Evolutionary conservation across 2,888 invertebrate species (phyloP).

Genomic region (Agonopterix heracliana): DNA sequence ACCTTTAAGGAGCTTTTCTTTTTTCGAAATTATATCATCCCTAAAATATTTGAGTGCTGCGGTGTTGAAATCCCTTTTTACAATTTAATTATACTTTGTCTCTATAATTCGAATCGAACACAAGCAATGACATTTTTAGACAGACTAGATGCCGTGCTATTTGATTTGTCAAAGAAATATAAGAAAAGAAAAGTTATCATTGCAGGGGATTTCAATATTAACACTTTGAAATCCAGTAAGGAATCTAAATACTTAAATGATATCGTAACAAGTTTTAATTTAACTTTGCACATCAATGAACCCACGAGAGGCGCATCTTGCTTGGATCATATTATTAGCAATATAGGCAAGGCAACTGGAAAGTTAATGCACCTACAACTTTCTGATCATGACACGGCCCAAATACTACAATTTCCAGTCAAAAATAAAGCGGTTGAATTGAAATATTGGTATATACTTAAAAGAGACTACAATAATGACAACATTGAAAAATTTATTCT

Average conservation of each 20-base stretch:
- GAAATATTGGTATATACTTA: background rate
- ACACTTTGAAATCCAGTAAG: background rate
- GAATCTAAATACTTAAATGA: background rate
- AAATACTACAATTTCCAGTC: background rate
- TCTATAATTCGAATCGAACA: no score
- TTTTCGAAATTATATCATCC: no score
- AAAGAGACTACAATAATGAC: conserved; percentile 1
- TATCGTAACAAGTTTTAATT: background rate
- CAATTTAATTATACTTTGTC: no score
- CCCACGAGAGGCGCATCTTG: no score
- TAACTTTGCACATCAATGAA: background rate
- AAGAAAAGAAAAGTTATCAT: no score
- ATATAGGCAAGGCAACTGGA: background rate
- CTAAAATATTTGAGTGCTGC: no score
- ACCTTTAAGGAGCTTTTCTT: no score
- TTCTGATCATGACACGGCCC: conserved; percentile 4
- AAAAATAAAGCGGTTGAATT: background rate
- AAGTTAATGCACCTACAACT: background rate
- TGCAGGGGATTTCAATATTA: no score
- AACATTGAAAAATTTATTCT: conserved; percentile 2
- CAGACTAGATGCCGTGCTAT: conserved; percentile 8
- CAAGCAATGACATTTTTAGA: no score
- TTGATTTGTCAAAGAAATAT: no score
- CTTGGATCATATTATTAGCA: no score
- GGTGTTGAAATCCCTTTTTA: no score